Percentiles rank a stretch among this genome's conserved stretches.
These are phyloP conservation scores for Salvelinus fontinalis DNA, from an alignment of 2,113 vertebrate species.

Conservation along the genomic window DNA sequence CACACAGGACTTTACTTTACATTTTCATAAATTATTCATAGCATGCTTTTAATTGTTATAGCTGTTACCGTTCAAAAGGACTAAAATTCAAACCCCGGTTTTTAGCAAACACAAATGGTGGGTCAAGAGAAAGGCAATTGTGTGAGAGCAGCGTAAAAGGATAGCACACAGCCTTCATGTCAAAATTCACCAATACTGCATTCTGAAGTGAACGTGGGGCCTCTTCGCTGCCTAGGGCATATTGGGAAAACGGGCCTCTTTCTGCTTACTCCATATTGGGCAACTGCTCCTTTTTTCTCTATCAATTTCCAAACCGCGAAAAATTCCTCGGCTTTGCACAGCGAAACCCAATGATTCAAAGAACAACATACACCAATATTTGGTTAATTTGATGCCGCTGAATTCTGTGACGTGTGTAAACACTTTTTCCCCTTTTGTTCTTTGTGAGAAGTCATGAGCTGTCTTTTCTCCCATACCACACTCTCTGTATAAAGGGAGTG, in stretches of 20 bases:
- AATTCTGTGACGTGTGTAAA: conserved; percentile 24
- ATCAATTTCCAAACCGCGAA: conserved; percentile 37
- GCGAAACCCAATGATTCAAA: conserved; percentile 34
- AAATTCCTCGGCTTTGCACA: conserved; percentile 29
- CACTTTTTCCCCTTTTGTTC: background rate
- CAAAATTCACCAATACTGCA: conserved; percentile 63
- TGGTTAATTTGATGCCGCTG: conserved; percentile 12
- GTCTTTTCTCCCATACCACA: conserved; percentile 7
- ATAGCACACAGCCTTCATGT: conserved; percentile 63
- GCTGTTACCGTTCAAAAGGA: conserved; percentile 6
- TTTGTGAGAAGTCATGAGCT: background rate
- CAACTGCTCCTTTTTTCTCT: conserved; percentile 41
- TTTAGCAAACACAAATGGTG: conserved; percentile 31
- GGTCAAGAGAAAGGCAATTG: conserved; percentile 44
- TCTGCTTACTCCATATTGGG: conserved; percentile 49
- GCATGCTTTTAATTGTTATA: background rate
- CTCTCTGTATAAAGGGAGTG: conserved; percentile 12
- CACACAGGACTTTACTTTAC: background rate
- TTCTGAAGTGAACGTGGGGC: conserved; percentile 63
- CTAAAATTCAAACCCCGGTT: conserved; percentile 21
- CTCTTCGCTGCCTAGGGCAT: conserved; percentile 55
- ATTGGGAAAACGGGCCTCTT: conserved; percentile 64
- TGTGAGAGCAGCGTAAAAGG: conserved; percentile 55
- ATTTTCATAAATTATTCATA: background rate
- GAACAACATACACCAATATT: conserved; percentile 40